Conservation (phyloP, 2,888 invertebrate species). For the Lutraria lutraria region DNA sequence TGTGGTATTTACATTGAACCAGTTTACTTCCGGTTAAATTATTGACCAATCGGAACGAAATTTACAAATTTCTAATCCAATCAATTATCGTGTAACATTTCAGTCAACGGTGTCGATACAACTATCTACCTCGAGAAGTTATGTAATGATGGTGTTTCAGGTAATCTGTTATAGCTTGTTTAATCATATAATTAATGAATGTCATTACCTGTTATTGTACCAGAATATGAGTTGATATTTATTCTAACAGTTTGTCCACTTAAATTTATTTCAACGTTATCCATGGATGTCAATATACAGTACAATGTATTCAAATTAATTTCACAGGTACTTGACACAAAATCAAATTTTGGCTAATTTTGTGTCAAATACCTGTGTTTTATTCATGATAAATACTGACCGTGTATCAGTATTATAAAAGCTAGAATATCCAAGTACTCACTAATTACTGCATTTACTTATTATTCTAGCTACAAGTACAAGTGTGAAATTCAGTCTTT, state of each 20-base stretch:
- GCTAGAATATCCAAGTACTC: too few species aligned
- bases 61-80: conserved; percentile 16
- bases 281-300: too few species aligned
- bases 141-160: conserved; percentile 15
- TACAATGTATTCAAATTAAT: too few species aligned
- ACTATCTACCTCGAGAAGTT: conserved; percentile 26
- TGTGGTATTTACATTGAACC: background rate
- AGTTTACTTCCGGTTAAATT: conserved; percentile 19
- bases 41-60: background rate
- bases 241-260: background rate
- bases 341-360: too few species aligned
- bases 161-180: background rate
- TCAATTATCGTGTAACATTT: conserved; percentile 14
- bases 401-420: too few species aligned
- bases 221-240: background rate
- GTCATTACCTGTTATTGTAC: background rate
- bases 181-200: background rate
- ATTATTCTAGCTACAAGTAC: too few species aligned
- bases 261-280: too few species aligned
- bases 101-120: conserved; percentile 20
- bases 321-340: too few species aligned
- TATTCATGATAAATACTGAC: too few species aligned
- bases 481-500: too few species aligned
- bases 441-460: too few species aligned
- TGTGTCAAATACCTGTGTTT: too few species aligned